phyloP scores from a whole-genome alignment of 1,140 invertebrate species.

The Aphelinus atriplicis region DNA sequence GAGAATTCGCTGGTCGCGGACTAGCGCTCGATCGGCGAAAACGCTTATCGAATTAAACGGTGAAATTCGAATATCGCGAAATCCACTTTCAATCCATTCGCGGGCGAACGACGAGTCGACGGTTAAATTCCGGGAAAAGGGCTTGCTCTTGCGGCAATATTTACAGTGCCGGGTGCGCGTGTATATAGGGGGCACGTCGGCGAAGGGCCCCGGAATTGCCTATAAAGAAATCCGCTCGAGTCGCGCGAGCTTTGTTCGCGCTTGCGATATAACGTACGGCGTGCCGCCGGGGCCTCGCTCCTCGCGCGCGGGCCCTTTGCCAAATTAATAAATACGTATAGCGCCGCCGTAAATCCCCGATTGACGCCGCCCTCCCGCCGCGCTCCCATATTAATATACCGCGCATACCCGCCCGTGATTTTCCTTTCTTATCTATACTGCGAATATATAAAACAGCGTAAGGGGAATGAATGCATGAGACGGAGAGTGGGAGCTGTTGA shows the following conservation, averaged over 20 bases:
- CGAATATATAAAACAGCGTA: too few species aligned
- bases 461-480: not conserved
- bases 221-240: conserved; percentile 64
- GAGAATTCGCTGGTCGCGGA: too few species aligned
- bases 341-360: conserved; percentile 52
- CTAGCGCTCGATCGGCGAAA: too few species aligned
- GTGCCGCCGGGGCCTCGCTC: conserved; percentile 46
- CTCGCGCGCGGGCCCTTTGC: conserved; percentile 59
- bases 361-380: conserved; percentile 46
- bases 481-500: not conserved
- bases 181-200: conserved; percentile 46
- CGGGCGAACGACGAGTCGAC: too few species aligned
- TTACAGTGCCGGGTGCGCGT: conserved; percentile 52
- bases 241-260: conserved; percentile 62
- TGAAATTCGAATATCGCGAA: too few species aligned
- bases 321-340: conserved; percentile 67
- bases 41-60: too few species aligned
- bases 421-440: too few species aligned
- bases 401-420: too few species aligned
- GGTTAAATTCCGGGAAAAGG: too few species aligned
- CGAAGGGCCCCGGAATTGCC: conserved; percentile 60
- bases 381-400: not conserved
- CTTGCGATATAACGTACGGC: conserved; percentile 63
- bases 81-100: too few species aligned
- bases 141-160: conserved; percentile 47